Conservation (phyloP, 53 echinoderm and acorn worm species). For the Temnopleurus reevesii region DNA sequence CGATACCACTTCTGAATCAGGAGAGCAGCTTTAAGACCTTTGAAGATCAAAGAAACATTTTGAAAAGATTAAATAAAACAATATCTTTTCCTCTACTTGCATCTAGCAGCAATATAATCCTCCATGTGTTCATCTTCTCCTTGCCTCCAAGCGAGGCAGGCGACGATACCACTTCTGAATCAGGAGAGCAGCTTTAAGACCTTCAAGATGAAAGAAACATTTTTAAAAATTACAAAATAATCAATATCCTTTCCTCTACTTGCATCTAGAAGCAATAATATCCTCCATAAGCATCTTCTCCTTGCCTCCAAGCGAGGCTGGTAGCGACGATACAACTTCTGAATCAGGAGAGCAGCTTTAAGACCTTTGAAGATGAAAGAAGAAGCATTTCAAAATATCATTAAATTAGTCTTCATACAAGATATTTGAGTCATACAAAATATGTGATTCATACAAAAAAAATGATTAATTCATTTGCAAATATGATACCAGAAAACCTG, state of each 20-base stretch:
- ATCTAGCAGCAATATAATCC: too few species aligned
- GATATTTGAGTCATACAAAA: too few species aligned
- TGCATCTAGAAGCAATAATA: too few species aligned
- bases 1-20: conserved; percentile 94
- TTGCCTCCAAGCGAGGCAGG: conserved; percentile 87
- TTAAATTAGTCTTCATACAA: too few species aligned
- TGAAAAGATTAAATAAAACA: background rate
- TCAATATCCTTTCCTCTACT: too few species aligned
- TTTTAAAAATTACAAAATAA: too few species aligned
- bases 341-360: conserved; percentile 92
- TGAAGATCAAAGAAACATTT: background rate
- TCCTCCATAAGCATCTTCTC: conserved; percentile 92
- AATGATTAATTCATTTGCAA: too few species aligned
- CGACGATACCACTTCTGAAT: conserved; percentile 97
- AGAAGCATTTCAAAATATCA: background rate
- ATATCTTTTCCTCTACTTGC: too few species aligned
- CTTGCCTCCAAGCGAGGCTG: conserved; percentile 91
- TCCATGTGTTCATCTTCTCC: conserved; percentile 95
- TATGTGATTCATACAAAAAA: too few species aligned
- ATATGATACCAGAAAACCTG: too few species aligned
- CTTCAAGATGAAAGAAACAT: conserved; percentile 38
- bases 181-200: conserved; percentile 87
- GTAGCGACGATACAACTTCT: conserved; percentile 93
- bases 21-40: conserved; percentile 81
- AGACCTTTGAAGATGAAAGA: conserved; percentile 61